These are phyloP conservation scores for Sparidentex hasta DNA, from an alignment of 2,797 vertebrate species.

Conservation along the genomic window DNA sequence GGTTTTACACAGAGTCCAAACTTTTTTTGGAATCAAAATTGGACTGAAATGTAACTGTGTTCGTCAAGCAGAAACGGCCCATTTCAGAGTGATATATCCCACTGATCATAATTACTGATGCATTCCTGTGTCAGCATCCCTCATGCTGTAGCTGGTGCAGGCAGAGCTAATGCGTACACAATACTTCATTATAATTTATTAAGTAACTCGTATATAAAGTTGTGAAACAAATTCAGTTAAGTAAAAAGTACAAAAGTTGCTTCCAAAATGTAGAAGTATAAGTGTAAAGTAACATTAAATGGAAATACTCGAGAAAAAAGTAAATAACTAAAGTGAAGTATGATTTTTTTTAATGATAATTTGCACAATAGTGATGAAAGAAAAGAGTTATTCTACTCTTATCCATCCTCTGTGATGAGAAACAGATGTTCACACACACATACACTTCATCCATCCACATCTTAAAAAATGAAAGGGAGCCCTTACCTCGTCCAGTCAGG, in stretches of 20 bases:
- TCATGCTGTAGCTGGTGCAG: background rate
- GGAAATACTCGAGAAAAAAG: background rate
- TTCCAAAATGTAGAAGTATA: background rate
- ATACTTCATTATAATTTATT: background rate
- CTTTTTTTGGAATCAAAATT: too few species aligned
- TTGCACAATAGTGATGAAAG: background rate
- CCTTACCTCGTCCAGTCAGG: conserved; percentile 48
- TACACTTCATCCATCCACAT: background rate
- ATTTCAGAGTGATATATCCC: too few species aligned
- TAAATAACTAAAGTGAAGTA: too few species aligned
- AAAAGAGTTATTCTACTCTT: too few species aligned
- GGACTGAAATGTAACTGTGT: background rate
- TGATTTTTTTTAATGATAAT: background rate
- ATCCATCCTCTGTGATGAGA: background rate
- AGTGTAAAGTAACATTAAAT: background rate
- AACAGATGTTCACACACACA: background rate
- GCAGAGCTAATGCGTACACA: too few species aligned
- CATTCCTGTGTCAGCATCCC: background rate
- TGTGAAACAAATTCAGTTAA: background rate
- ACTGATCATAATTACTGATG: too few species aligned
- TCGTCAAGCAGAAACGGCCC: background rate
- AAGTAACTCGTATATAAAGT: background rate
- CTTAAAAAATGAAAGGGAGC: background rate
- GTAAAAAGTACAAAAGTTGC: background rate
- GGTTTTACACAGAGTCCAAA: too few species aligned